Evolutionary conservation across 2,888 invertebrate species (phyloP), one percentile per base, ranked within the genome.

Genomic region (Drosophila testacea): DNA sequence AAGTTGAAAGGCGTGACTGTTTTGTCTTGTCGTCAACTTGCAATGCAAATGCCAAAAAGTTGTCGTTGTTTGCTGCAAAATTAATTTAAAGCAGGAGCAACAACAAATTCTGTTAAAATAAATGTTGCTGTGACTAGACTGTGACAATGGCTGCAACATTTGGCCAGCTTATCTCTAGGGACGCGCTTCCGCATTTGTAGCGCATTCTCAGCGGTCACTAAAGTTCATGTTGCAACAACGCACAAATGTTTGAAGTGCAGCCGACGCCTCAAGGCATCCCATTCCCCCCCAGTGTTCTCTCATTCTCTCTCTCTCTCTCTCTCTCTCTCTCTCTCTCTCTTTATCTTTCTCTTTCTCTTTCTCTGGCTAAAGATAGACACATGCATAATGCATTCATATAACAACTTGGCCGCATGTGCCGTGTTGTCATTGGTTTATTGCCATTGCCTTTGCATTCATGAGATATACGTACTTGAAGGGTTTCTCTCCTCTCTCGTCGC

Each of bases 201-300:
- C 75, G 70, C 75, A 71, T 69, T 75, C 70, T 73, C 67, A 51
- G 72, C 86, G 73, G 73, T 81, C 73, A 65, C 82, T 66, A 76
- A 86, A 89, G 89, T 89, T 85, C 89, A 86, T 64, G 74, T 62
- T 71, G 72, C 84, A 74, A 61, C 75, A 74, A 77, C 72, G 88
- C 76, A 84, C 89, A 84, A 84, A 69, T 86, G 78, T 88, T 88
- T 83, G 81, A 84, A 84, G 79, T 81, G 81, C 68, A 69, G 79
- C 79, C 82, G 77, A 69, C 67, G 75, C 59, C 57, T 52, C 61
- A 41, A 47, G 60, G 65, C 57, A 44, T 30, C 27, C 7, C 54
- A 10, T 5, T 22, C 22, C 47, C 9, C 32, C 6, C 27, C 27
- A 41, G 11, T 27, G 6, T 22, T 54, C 41, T 11, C 32, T 22